Conservation (phyloP, 2,113 vertebrate species). For the Cyprinodon variegatus region DNA sequence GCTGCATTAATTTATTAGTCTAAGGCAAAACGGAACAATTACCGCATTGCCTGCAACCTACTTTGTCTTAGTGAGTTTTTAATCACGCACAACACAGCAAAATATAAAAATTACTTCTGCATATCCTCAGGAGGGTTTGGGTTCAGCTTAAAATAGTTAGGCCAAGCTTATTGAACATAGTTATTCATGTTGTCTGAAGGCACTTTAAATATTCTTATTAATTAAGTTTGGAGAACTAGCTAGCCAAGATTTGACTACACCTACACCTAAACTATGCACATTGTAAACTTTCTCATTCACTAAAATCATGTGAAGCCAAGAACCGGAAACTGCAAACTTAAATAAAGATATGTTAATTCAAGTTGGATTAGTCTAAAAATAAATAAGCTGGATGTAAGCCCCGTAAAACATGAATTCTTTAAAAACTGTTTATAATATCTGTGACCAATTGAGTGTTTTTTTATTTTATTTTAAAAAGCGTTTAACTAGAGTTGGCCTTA, state of each 20-base stretch:
- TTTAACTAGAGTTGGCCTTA: background rate
- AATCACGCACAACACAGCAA: background rate
- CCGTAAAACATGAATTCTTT: background rate
- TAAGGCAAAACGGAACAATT: background rate
- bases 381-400: background rate
- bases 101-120: background rate
- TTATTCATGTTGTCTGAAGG: background rate
- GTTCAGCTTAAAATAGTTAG: background rate
- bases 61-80: background rate
- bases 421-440: background rate
- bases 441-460: too few species aligned
- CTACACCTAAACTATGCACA: too few species aligned
- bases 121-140: background rate
- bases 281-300: background rate
- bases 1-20: too few species aligned
- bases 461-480: background rate
- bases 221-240: background rate
- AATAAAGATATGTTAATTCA: background rate
- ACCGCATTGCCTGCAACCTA: background rate
- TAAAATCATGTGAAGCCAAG: too few species aligned
- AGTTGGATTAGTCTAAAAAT: background rate
- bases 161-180: background rate
- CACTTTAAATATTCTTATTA: background rate
- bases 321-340: background rate
- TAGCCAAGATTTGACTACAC: background rate